Evolutionary conservation across 2,113 vertebrate species (phyloP).

Genomic region (Ia io): DNA sequence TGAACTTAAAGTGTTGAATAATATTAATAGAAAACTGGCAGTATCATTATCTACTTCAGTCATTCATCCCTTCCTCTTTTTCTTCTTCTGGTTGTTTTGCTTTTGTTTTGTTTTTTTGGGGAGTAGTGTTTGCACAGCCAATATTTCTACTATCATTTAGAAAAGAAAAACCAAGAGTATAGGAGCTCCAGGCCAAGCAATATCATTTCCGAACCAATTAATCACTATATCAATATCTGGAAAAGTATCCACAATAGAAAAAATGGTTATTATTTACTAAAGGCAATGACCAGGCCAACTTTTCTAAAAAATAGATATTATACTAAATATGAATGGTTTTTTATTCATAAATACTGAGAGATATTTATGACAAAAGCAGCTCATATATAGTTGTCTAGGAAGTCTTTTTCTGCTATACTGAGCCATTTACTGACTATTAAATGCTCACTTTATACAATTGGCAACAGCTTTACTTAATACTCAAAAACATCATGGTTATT

Average conservation of each 20-base stretch:
- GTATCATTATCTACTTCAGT: background rate
- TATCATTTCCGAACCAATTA: conserved; percentile 20
- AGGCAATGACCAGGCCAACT: background rate
- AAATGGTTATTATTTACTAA: background rate
- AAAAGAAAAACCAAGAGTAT: conserved; percentile 29
- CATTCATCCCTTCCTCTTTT: background rate
- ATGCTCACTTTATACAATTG: background rate
- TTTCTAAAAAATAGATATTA: background rate
- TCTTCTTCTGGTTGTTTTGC: background rate
- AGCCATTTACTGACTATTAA: background rate
- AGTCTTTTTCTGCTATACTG: background rate
- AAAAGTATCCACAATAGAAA: background rate
- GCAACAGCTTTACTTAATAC: background rate
- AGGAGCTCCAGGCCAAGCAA: background rate
- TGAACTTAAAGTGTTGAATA: background rate
- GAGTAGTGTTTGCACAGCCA: background rate
- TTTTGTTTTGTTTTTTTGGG: background rate
- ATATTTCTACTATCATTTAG: conserved; percentile 19
- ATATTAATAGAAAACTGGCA: background rate
- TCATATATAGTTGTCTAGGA: background rate
- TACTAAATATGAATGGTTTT: background rate
- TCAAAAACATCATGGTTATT: background rate
- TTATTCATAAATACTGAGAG: background rate
- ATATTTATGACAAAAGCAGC: background rate
- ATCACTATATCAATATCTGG: background rate